Base-by-base conservation (phyloP, 2,888 invertebrate genomes). In the Drosophila quinaria region DNA sequence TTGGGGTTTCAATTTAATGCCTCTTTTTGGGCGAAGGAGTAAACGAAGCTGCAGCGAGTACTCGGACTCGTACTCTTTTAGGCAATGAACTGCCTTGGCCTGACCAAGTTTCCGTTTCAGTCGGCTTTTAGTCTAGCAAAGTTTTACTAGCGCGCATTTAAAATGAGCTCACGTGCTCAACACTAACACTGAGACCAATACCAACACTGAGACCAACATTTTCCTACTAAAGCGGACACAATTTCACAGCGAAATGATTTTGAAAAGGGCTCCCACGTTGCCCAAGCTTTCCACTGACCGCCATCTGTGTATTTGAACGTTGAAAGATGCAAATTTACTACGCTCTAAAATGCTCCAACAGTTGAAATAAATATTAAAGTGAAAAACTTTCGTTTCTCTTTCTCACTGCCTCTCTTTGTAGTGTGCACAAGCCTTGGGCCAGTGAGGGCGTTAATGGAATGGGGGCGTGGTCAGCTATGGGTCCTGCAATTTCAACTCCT, bases 361-460 rank as follows among this genome's bases (percentile, higher is more conserved):
- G 87, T 81, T 81, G 87, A 81, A 87, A 87, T 89, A 89, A 87
- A 87, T 87, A 89, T 84, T 89, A 87, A 84, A 87, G 87, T 89
- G 77, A 78, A 89, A 81, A 81, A 73, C 74, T 72, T 80, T 63
- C 54, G 9, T 31, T 31, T 10, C 51, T 33, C 50, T 25, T 33
- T 29, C 52, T 37, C 2, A 0, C 41, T 29, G 19, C 15, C 10
- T 29, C 11, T 19, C 49, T 47, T 50, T 42, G 15, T 49, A 46
- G 50, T 55, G 67, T 68, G 65, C 62, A 44, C 29, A 6, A 25
- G 71, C 69, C 63, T 52, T 19, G 50, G 68, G 78, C 69, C 22
- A 61, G 42, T 29, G 31, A 15, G 39, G 22, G 8, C 31, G 42
- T 54, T 75, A 75, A 75, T 76, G 56, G 60, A 50, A 56, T 76